Percentiles rank a stretch among this genome's conserved stretches.
These are phyloP conservation scores for Spatulosminthurus flaviceps DNA, from an alignment of 2,888 invertebrate genomes.

Conservation along the genomic window DNA sequence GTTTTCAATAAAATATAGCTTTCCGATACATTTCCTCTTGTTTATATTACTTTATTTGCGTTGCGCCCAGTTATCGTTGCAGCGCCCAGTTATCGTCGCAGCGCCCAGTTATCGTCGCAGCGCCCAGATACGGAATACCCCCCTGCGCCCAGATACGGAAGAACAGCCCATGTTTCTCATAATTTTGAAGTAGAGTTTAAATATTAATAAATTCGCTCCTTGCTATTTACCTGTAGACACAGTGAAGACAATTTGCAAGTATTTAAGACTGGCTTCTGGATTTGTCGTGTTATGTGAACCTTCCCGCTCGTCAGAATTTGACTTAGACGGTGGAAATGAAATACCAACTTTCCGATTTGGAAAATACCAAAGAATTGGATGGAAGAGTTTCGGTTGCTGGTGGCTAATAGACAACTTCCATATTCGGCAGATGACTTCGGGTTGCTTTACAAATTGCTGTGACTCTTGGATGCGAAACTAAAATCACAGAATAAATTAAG, in stretches of 20 bases:
- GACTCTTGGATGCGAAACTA: constrained; percentile 35
- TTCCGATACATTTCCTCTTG: no score
- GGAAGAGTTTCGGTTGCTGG: constrained; percentile 34
- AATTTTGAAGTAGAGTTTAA: no score
- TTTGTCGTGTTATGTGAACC: not conserved
- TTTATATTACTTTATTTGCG: no score
- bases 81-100: no score
- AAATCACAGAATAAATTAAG: not conserved
- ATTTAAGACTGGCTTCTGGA: constrained; percentile 11
- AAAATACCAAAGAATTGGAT: constrained; percentile 46
- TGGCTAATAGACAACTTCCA: constrained; percentile 38
- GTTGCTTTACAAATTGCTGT: constrained; percentile 4
- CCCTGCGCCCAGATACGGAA: no score
- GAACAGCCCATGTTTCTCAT: no score
- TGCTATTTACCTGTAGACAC: constrained; percentile 37
- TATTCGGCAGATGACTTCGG: constrained; percentile 42
- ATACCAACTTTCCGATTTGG: constrained; percentile 32
- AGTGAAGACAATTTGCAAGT: constrained; percentile 42
- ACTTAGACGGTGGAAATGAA: constrained; percentile 21
- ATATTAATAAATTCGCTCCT: not conserved
- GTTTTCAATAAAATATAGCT: no score
- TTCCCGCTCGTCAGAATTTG: no score
- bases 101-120: no score
- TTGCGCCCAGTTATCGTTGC: no score
- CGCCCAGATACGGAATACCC: not conserved